Evolutionary conservation across 2,113 vertebrate species (phyloP).

Genomic region (Laticauda colubrina): DNA sequence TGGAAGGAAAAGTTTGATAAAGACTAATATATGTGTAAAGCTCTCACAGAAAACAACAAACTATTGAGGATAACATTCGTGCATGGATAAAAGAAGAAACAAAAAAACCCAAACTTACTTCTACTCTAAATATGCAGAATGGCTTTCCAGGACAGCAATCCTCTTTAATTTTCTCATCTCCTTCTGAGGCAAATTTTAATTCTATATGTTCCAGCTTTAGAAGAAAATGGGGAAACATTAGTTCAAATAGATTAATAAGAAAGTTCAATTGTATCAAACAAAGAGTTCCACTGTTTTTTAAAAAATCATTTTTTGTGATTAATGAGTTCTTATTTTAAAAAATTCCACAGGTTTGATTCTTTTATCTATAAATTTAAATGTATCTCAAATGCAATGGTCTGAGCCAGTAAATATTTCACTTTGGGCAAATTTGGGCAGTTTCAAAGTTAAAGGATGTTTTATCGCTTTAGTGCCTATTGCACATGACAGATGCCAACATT

Average conservation of each 20-base stretch:
- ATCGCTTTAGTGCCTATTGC: neutral
- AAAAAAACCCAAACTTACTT: slow-evolving; percentile 72
- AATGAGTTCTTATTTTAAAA: neutral
- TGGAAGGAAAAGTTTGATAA: neutral
- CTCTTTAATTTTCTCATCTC: slow-evolving; percentile 93
- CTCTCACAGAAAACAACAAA: neutral
- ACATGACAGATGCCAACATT: neutral
- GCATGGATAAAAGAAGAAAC: neutral
- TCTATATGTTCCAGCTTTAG: slow-evolving; percentile 88
- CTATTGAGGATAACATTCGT: too few relatives aligned
- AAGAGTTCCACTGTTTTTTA: neutral
- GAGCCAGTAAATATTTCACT: neutral
- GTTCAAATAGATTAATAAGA: neutral
- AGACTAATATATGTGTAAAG: neutral
- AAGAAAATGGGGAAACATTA: neutral
- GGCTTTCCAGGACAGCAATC: slow-evolving; percentile 97
- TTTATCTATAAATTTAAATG: neutral
- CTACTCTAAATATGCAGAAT: slow-evolving; percentile 85
- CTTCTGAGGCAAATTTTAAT: slow-evolving; percentile 89
- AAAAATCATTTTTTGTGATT: neutral
- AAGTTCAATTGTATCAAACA: neutral
- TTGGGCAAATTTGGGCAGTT: neutral
- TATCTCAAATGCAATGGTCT: neutral
- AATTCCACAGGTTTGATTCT: neutral
- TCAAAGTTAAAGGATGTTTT: neutral